Base-by-base conservation (phyloP, 1,140 invertebrate species). In the Papilio polytes region DNA sequence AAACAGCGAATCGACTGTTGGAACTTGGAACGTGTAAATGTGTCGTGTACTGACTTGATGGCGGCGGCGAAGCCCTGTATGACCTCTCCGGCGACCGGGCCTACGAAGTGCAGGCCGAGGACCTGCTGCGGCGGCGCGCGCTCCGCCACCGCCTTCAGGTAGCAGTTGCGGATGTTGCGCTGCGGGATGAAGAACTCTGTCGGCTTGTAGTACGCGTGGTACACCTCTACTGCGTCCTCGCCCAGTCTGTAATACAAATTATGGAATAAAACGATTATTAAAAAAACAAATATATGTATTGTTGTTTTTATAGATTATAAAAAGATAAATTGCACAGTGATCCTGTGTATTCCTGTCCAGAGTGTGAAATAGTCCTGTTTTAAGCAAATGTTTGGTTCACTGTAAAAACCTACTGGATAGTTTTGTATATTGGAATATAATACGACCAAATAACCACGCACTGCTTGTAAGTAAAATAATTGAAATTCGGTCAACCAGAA, bases 41-140 rank as follows among this genome's bases (percentile, higher is more conserved):
- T 51, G 74, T 46, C 26, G 46, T 48, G 12, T 53, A 95, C 96
- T 96, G 89, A 98, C 97, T 98, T 98, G 8, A 98, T 94, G 51
- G 97, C 97, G 46, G 97, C 96, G 1, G 98, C 97, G 96, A 99
- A 99, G 82, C 99, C 99, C 96, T 99, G 99, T 78, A 99, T 99
- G 59, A 99, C 97, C 96, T 99, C 99, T 36, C 99, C 99, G 74
- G 99, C 99, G 91, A 98, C 97, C 1, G 99, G 99, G 10, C 99
- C 98, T 73, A 99, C 94, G 88, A 99, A 98, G 95, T 99, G 99
- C 90, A 99, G 97, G 7, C 99, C 99, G 76, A 99, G 94, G 20
- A 99, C 97, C 86, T 96, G 96, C 92, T 99, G 98, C 51, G 97
- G 96, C 15, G 95, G 96, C 78, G 94, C 93, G 84, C 96, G 95